Conservation (phyloP, 2,797 vertebrate species). For the Diplodus puntazzo region DNA sequence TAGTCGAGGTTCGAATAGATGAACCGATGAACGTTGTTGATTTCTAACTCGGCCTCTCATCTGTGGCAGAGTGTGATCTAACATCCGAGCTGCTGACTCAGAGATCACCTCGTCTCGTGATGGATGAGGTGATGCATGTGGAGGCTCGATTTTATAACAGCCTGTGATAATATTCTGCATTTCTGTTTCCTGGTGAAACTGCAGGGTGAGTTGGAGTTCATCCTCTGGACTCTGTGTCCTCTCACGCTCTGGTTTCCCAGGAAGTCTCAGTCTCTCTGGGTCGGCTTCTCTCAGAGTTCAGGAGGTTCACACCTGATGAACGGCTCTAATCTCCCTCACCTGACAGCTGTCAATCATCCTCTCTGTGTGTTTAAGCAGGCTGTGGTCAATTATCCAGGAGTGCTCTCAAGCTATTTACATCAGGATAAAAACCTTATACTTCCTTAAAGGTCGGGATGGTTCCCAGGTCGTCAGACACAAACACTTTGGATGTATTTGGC, state of each 20-base stretch:
- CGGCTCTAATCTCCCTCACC: constrained; percentile 21
- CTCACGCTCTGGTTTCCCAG: background rate
- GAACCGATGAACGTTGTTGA: background rate
- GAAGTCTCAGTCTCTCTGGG: background rate
- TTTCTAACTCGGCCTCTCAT: constrained; percentile 6
- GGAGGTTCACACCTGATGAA: constrained; percentile 25
- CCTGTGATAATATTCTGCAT: too few species aligned
- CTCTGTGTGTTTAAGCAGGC: background rate
- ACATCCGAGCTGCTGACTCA: constrained; percentile 47
- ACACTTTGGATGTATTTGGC: too few species aligned
- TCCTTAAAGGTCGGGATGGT: constrained; percentile 12
- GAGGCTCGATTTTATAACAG: constrained; percentile 31
- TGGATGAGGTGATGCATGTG: constrained; percentile 49
- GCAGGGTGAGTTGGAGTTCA: background rate
- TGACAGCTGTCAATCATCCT: constrained; percentile 34
- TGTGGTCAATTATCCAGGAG: constrained; percentile 2
- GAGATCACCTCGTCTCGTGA: constrained; percentile 51
- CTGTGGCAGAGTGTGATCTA: constrained; percentile 13
- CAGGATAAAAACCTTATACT: constrained; percentile 34
- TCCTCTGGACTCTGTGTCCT: constrained; percentile 4
- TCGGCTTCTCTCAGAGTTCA: constrained; percentile 29
- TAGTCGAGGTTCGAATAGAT: too few species aligned
- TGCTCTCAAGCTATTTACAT: constrained; percentile 38
- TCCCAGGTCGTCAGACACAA: too few species aligned
- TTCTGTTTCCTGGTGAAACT: too few species aligned